Evolutionary conservation across 2,797 vertebrate species (phyloP).

Genomic region (Benthosema pterotum): DNA sequence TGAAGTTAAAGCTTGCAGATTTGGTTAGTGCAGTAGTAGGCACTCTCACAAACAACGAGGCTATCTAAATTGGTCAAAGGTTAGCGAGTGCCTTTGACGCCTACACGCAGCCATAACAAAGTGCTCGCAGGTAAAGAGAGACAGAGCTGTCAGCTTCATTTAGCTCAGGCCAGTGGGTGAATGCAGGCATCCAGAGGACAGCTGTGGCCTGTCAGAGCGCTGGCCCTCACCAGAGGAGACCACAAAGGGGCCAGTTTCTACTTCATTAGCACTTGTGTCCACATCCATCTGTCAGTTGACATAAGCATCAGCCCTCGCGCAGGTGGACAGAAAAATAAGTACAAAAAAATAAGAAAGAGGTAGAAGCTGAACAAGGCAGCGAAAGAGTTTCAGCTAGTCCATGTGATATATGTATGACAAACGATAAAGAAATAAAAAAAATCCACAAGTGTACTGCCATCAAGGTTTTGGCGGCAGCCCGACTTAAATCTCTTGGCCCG

Average conservation of each 20-base stretch:
- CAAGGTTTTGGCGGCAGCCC: constrained; percentile 42
- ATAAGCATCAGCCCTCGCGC: constrained; percentile 49
- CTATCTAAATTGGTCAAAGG: constrained; percentile 23
- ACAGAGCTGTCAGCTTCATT: constrained; percentile 53
- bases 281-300: constrained; percentile 72
- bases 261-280: constrained; percentile 71
- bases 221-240: constrained; percentile 48
- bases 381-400: constrained; percentile 10
- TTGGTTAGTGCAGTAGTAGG: neutral
- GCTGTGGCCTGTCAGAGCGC: constrained; percentile 62
- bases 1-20: constrained; percentile 9
- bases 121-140: constrained; percentile 41
- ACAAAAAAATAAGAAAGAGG: neutral
- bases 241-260: constrained; percentile 63
- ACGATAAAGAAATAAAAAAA: constrained; percentile 35
- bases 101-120: constrained; percentile 47
- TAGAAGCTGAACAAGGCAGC: neutral
- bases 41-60: neutral
- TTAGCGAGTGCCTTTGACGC: constrained; percentile 26
- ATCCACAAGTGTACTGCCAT: constrained; percentile 38
- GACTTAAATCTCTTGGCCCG: constrained; percentile 49
- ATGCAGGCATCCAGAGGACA: constrained; percentile 52
- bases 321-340: neutral
- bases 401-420: constrained; percentile 42
- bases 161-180: constrained; percentile 41